Evolutionary conservation across 2,888 invertebrate genomes (phyloP).

Genomic region (Drosophila eohydei): DNA sequence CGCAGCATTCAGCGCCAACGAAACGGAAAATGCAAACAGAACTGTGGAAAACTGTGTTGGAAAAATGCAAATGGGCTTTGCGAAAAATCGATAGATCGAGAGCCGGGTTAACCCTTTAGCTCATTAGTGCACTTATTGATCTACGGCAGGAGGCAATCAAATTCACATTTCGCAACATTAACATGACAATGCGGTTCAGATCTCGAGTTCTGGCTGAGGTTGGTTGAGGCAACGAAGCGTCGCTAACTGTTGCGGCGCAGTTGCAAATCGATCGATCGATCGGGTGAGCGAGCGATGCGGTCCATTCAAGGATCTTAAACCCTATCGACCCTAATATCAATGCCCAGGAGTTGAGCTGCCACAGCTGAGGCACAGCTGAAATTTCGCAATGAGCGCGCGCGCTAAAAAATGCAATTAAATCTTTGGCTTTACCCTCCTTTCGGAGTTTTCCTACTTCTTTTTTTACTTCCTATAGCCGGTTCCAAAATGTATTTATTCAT

Average conservation of each 20-base stretch:
- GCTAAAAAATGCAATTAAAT: constrained; percentile 79
- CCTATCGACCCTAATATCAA: constrained; percentile 50
- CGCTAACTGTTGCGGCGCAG: constrained; percentile 69
- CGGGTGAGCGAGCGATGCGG: constrained; percentile 13
- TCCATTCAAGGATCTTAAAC: constrained; percentile 22
- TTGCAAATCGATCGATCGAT: constrained; percentile 52
- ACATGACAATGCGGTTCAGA: constrained; percentile 71
- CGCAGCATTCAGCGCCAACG: constrained; percentile 74
- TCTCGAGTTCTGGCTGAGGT: constrained; percentile 30
- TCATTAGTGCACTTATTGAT: constrained; percentile 75
- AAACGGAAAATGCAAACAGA: constrained; percentile 71
- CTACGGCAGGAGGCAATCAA: constrained; percentile 78
- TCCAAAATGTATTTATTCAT: constrained; percentile 45
- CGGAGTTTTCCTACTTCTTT: constrained; percentile 5
- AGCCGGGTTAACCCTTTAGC: constrained; percentile 48
- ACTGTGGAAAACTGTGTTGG: constrained; percentile 17
- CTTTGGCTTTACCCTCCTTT: constrained; percentile 45
- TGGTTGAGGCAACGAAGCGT: constrained; percentile 58
- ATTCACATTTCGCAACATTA: constrained; percentile 81
- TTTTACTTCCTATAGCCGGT: constrained; percentile 40
- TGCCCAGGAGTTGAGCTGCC: constrained; percentile 29
- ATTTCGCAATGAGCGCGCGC: constrained; percentile 77
- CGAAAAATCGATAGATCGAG: constrained; percentile 18
- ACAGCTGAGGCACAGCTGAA: constrained; percentile 71
- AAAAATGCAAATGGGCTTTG: constrained; percentile 69